These are phyloP conservation scores for Epinotia ramella DNA, from an alignment of 2,888 invertebrate genomes.

Conservation along the genomic window DNA sequence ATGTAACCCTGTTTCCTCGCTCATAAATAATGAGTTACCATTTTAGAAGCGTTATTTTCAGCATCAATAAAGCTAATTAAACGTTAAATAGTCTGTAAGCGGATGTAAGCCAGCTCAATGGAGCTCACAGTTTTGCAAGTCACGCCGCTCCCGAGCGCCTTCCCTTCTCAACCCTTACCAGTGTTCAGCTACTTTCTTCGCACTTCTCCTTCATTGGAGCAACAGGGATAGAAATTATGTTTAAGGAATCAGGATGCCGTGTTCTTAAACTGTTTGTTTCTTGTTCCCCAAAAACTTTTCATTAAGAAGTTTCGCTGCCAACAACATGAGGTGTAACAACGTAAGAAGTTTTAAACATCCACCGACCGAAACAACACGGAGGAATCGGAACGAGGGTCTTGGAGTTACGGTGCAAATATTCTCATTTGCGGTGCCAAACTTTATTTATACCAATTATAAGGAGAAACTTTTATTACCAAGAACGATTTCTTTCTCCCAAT, in stretches of 20 bases:
- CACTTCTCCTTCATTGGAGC: background rate
- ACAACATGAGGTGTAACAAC: slow-evolving; percentile 44
- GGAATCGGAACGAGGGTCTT: slow-evolving; percentile 7
- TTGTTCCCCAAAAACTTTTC: slow-evolving; percentile 40
- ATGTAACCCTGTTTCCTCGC: no score
- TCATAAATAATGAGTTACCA: slow-evolving; percentile 25
- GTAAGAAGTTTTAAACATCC: slow-evolving; percentile 43
- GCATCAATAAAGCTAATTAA: slow-evolving; percentile 41
- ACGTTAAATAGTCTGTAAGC: slow-evolving; percentile 43
- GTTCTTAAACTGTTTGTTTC: slow-evolving; percentile 38
- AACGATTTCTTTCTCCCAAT: slow-evolving; percentile 26
- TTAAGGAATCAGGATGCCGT: slow-evolving; percentile 17
- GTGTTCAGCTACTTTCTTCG: slow-evolving; percentile 8
- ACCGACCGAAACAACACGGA: slow-evolving; percentile 38
- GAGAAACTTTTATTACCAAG: slow-evolving; percentile 16
- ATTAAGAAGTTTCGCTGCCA: slow-evolving; percentile 43
- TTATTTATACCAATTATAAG: slow-evolving; percentile 43
- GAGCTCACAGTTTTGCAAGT: slow-evolving; percentile 38
- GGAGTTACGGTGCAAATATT: slow-evolving; percentile 42
- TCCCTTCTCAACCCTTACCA: slow-evolving; percentile 1
- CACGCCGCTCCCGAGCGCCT: slow-evolving; percentile 20
- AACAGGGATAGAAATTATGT: slow-evolving; percentile 25
- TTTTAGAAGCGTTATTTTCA: slow-evolving; percentile 23
- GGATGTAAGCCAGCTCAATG: slow-evolving; percentile 39
- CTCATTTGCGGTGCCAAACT: slow-evolving; percentile 25